A percentile compares a stretch with the other conserved stretches of the same genome.
Conservation (phyloP, 2,888 invertebrate genomes). For the Coenonympha glycerion region DNA sequence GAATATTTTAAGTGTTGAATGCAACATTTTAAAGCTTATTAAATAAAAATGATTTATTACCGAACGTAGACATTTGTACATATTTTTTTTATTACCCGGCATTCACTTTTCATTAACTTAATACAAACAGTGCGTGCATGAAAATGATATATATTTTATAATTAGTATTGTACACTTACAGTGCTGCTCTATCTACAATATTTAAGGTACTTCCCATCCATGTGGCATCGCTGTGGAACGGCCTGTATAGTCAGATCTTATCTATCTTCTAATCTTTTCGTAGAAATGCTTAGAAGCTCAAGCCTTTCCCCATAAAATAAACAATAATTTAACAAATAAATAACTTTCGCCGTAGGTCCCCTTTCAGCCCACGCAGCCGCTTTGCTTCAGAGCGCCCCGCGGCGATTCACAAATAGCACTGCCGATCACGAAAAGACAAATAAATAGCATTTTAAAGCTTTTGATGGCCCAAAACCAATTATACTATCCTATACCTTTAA, state of each 20-base stretch:
- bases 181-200: no score
- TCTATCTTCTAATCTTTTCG: no score
- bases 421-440: not conserved
- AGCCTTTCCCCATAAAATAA: not conserved
- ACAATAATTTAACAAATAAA: not conserved
- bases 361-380: not conserved
- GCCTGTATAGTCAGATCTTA: no score
- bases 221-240: no score
- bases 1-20: conserved; percentile 14
- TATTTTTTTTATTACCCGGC: not conserved
- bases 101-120: not conserved
- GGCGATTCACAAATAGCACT: not conserved
- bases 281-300: no score
- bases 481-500: no score
- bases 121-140: not conserved
- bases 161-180: no score
- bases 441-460: not conserved
- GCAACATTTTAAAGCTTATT: conserved; percentile 18
- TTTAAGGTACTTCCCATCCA: no score
- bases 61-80: not conserved
- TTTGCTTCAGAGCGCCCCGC: not conserved
- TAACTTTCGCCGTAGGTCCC: not conserved
- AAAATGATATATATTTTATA: not conserved
- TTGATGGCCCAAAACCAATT: not conserved
- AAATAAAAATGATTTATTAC: conserved; percentile 21